Conservation (phyloP, 2,113 vertebrate genomes). For the Podocnemis expansa region DNA sequence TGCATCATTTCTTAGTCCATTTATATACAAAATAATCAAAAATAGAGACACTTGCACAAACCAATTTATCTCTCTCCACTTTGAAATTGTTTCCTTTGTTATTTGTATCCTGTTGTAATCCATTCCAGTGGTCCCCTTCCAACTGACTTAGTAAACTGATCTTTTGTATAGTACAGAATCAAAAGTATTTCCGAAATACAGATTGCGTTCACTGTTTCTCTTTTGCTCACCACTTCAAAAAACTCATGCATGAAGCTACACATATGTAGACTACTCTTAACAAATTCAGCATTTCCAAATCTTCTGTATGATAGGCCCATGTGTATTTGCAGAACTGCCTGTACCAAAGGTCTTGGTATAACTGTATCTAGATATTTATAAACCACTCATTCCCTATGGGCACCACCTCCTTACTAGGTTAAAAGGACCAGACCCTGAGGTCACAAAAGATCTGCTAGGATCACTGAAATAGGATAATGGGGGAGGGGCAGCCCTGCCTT, state of each 20-base stretch:
- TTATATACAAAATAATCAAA: conserved; percentile 20
- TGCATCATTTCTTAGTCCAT: not conserved
- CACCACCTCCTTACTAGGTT: not conserved
- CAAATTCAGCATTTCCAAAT: not conserved
- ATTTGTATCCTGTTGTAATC: conserved; percentile 8
- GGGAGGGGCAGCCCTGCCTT: too few species aligned
- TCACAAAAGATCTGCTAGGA: not conserved
- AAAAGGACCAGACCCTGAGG: not conserved
- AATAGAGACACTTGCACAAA: conserved; percentile 6
- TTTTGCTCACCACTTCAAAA: conserved; percentile 41
- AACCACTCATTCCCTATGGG: not conserved
- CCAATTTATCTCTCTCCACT: not conserved
- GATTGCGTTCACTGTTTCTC: conserved; percentile 16
- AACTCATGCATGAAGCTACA: conserved; percentile 24
- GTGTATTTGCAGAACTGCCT: not conserved
- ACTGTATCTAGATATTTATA: not conserved
- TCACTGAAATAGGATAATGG: not conserved
- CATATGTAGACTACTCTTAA: conserved; percentile 2
- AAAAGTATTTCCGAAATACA: conserved; percentile 43
- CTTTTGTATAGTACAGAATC: conserved; percentile 23
- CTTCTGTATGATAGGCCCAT: too few species aligned
- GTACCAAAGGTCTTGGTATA: not conserved
- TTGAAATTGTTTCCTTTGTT: not conserved
- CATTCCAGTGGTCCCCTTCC: not conserved
- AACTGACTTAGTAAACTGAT: conserved; percentile 39